These are phyloP conservation scores for Gambusia yucatana DNA, from an alignment of 2,797 vertebrate species.

Conservation along the genomic window DNA sequence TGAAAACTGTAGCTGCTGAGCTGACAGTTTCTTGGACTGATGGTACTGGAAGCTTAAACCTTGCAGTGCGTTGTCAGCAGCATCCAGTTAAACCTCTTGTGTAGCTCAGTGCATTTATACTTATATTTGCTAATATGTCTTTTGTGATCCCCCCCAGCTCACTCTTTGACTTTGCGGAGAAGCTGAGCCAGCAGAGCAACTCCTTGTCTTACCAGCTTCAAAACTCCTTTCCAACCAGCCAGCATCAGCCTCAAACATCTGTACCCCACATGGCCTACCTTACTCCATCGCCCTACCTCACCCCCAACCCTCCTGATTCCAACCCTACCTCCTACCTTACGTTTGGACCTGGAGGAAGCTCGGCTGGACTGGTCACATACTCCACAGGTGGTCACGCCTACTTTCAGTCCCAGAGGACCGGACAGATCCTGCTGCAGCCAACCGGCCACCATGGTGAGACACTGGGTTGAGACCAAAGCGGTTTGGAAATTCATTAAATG, in stretches of 20 bases:
- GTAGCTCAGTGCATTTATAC: background rate
- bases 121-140: background rate
- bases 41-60: background rate
- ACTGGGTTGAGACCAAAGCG: background rate
- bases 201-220: constrained; percentile 77
- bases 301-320: constrained; percentile 76
- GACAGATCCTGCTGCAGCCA: constrained; percentile 82
- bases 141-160: constrained; percentile 53
- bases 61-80: background rate
- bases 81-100: background rate
- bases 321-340: constrained; percentile 77
- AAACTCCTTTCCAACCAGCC: constrained; percentile 66
- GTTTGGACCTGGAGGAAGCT: constrained; percentile 69
- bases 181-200: constrained; percentile 75
- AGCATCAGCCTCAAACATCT: constrained; percentile 65
- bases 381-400: constrained; percentile 75
- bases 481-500: background rate
- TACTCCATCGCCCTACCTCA: constrained; percentile 78
- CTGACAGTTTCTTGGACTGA: background rate
- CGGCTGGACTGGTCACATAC: constrained; percentile 71
- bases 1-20: background rate
- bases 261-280: constrained; percentile 79
- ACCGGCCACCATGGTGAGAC: constrained; percentile 72
- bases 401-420: constrained; percentile 73
- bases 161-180: constrained; percentile 79